These are phyloP conservation scores for Holcopasites calliopsidis DNA, from an alignment of 1,140 invertebrate species.

Conservation along the genomic window DNA sequence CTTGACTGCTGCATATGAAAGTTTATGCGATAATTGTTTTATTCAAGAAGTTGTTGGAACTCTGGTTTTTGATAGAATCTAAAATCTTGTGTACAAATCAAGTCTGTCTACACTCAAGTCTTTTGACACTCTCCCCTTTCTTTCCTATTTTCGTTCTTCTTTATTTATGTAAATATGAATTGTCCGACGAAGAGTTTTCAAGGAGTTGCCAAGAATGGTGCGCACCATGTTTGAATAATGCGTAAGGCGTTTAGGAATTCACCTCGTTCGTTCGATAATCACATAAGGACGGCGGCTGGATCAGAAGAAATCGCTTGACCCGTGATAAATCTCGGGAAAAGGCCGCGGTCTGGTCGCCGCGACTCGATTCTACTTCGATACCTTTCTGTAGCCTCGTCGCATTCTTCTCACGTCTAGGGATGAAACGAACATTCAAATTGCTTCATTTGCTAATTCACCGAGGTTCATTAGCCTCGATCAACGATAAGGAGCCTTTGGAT, in stretches of 20 bases:
- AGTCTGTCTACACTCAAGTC: no score
- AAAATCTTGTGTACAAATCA: no score
- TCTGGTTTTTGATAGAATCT: no score
- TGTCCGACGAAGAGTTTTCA: background rate
- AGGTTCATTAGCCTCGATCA: constrained; percentile 7
- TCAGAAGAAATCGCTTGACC: constrained; percentile 9
- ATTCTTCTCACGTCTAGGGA: constrained; percentile 2
- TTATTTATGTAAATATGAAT: no score
- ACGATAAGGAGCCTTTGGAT: background rate
- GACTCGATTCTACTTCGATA: background rate
- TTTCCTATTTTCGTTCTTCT: no score
- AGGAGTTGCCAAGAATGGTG: no score
- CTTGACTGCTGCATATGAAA: no score
- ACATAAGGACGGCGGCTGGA: no score
- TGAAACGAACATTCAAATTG: constrained; percentile 9
- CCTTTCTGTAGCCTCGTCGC: background rate
- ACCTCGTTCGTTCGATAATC: background rate
- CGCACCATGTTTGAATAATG: no score
- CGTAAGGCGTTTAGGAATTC: background rate
- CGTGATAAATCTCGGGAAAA: constrained; percentile 6
- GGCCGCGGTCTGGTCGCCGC: background rate
- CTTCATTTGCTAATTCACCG: background rate
- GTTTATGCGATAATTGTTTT: no score
- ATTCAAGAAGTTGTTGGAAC: no score
- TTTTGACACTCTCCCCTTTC: no score